phyloP scores from a whole-genome alignment of 2,113 vertebrate genomes.

The Triplophysa rosa region DNA sequence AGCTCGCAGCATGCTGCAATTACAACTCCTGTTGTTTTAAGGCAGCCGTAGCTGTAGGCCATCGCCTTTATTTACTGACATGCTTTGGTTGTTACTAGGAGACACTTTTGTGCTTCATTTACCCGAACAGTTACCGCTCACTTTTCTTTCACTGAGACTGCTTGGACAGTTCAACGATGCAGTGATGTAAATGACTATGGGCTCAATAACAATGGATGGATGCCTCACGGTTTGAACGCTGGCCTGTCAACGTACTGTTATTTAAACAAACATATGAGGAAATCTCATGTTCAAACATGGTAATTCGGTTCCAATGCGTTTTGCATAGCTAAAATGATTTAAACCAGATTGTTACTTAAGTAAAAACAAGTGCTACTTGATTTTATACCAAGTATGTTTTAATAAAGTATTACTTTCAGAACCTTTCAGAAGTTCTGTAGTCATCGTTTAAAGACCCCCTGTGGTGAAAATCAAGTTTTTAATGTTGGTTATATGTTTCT shows the following conservation, averaged over 20 bases:
- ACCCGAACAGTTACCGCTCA: slow-evolving; percentile 51
- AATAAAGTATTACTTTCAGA: too few relatives aligned
- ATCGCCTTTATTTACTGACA: slow-evolving; percentile 58
- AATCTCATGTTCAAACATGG: not conserved
- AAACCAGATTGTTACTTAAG: not conserved
- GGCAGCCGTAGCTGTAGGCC: slow-evolving; percentile 27
- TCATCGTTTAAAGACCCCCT: too few relatives aligned
- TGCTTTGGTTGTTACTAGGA: slow-evolving; percentile 54
- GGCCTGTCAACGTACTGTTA: not conserved
- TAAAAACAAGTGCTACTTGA: not conserved
- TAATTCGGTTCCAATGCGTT: not conserved
- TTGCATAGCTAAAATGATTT: not conserved
- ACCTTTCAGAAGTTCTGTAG: not conserved
- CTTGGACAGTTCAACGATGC: slow-evolving; percentile 30
- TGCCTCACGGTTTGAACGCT: not conserved
- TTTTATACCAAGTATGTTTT: too few relatives aligned
- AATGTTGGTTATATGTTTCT: too few relatives aligned
- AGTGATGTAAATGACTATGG: not conserved
- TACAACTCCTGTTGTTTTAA: slow-evolving; percentile 41
- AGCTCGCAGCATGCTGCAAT: slow-evolving; percentile 48
- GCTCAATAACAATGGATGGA: not conserved
- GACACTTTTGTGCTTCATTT: slow-evolving; percentile 57
- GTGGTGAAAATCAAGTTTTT: too few relatives aligned
- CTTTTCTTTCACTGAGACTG: slow-evolving; percentile 42
- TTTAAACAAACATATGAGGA: not conserved